phyloP scores from a whole-genome alignment of 2,888 invertebrate species.

The Hypomecis punctinalis region DNA sequence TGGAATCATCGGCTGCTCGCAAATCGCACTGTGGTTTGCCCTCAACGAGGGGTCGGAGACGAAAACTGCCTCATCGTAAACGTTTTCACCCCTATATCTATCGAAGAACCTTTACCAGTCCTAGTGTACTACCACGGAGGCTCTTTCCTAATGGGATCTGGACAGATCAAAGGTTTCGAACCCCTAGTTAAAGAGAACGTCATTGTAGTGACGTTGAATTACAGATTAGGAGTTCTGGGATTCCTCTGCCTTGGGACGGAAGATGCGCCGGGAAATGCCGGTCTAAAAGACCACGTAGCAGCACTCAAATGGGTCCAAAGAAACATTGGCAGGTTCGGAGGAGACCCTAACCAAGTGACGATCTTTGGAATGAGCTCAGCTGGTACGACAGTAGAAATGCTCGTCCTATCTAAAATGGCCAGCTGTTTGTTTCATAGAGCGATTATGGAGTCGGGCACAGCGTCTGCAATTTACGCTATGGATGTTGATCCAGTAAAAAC shows the following conservation, averaged over 20 bases:
- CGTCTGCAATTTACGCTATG: constrained; percentile 48
- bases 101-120: constrained; percentile 44
- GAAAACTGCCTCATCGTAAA: constrained; percentile 57
- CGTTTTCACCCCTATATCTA: constrained; percentile 51
- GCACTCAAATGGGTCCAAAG: constrained; percentile 56
- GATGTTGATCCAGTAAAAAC: constrained; percentile 48
- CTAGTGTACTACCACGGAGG: constrained; percentile 59
- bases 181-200: constrained; percentile 52
- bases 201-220: constrained; percentile 57
- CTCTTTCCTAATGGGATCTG: constrained; percentile 51
- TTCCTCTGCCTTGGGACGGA: constrained; percentile 53
- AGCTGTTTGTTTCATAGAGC: constrained; percentile 53
- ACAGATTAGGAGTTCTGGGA: constrained; percentile 56
- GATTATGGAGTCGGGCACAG: constrained; percentile 53
- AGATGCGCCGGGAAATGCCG: constrained; percentile 60
- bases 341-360: constrained; percentile 42
- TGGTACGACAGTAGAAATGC: constrained; percentile 52
- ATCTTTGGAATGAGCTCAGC: constrained; percentile 63
- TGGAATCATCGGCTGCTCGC: constrained; percentile 51
- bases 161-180: constrained; percentile 49
- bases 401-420: constrained; percentile 51
- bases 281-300: constrained; percentile 57
- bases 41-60: constrained; percentile 51
- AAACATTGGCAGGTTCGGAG: constrained; percentile 52
- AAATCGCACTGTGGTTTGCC: constrained; percentile 49